Evolutionary conservation across 2,888 invertebrate genomes (phyloP), one percentile per base, ranked within the genome.

Genomic region (Andricus quercusramuli): DNA sequence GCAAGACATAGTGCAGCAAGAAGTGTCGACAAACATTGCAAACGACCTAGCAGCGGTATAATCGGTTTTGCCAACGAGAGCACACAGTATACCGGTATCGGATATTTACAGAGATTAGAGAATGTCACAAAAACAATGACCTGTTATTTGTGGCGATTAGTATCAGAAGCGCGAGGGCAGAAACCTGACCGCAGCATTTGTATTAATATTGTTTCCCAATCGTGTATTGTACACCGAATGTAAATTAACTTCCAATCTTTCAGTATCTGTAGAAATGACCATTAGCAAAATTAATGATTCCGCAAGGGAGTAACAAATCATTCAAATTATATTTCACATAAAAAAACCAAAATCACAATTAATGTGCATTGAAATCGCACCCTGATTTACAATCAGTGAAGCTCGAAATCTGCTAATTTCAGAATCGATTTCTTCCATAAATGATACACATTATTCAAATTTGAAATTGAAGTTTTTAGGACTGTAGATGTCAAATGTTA

Each of bases 71-170:
- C 70, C 29, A 70, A 70, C 20, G n/a, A 70, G n/a, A 70, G 29
- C 51, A 51, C 17, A 51, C 51, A 70, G 25, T 51, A 29, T 5
- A 70, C 70, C 32, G 11, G 51, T 70, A 51, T 70, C 51, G 51
- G 70, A 70, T 44, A 70, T 70, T 51, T 56, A 56, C 74, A 74
- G 32, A 74, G 56, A 74, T 74, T 74, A 74, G 74, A 74, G 74
- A 32, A 74, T 15, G 51, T 56, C 74, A 74, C 74, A 74, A 74
- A 74, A 74, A 74, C 56, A 56, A 56, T 37, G 20, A 74, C 56
- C 51, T 74, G 74, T 56, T 74, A 74, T 74, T 74, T 74, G 74
- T 74, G 56, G 56, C 15, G 74, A 74, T 74, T 74, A 74, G 74
- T 37, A 74, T 74, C 74, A 56, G 74, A 74, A 74, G 22, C 56